Percentiles rank a stretch among this genome's conserved stretches.
phyloP scores from a whole-genome alignment of 2,113 vertebrate species.

The Meles meles region DNA sequence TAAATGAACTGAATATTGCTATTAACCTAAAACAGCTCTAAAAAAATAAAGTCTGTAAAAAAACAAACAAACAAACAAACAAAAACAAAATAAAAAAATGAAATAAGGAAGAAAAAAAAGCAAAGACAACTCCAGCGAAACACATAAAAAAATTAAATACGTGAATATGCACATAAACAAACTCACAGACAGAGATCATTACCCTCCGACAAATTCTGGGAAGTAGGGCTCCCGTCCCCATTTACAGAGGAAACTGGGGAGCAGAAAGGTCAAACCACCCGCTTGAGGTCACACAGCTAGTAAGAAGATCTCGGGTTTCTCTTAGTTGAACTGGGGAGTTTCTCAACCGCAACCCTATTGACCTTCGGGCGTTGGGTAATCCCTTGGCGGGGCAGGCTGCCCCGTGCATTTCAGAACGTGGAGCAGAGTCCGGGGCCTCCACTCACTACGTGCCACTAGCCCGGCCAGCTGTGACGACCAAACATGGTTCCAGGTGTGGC shows the following conservation, averaged over 20 bases:
- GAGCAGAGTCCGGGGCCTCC: neutral
- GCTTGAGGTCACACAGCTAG: neutral
- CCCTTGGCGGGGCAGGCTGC: rapidly evolving
- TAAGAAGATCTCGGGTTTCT: neutral
- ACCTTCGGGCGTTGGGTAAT: rapidly evolving
- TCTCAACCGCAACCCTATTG: neutral
- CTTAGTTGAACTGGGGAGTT: rapidly evolving
- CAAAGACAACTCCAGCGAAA: neutral
- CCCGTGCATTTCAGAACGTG: too few relatives aligned
- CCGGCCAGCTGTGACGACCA: too few relatives aligned
- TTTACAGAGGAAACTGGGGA: neutral
- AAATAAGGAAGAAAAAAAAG: neutral
- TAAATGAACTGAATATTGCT: neutral
- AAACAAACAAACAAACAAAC: too few relatives aligned
- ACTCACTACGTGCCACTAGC: rapidly evolving
- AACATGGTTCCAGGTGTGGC: neutral
- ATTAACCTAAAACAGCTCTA: neutral
- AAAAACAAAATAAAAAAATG: neutral
- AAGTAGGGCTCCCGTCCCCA: neutral
- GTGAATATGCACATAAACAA: rapidly evolving
- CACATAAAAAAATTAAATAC: neutral
- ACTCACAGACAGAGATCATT: neutral
- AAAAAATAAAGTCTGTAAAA: neutral
- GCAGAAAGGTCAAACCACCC: neutral
- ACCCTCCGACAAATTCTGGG: neutral